A percentile compares a stretch with the other conserved stretches of the same genome.
These are phyloP conservation scores for Neocloeon triangulifer DNA, from an alignment of 1,140 invertebrate species.

Conservation along the genomic window DNA sequence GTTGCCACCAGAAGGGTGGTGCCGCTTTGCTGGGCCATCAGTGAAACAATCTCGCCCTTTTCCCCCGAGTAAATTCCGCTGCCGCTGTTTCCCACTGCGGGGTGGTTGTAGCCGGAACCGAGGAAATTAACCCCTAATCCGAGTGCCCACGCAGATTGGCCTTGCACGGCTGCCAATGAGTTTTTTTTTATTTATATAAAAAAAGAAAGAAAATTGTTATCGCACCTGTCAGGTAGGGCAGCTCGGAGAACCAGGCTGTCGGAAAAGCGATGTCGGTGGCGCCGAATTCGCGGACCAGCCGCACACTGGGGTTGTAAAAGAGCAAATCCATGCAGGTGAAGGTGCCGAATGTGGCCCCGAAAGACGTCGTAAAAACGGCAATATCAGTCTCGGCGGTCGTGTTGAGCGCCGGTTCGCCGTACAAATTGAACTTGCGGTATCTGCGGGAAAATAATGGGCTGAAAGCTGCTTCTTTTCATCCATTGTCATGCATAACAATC, in stretches of 20 bases:
- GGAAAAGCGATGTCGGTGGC: conserved; percentile 45
- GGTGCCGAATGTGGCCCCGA: conserved; percentile 55
- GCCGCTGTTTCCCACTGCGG: conserved; percentile 21
- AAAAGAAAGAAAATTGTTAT: too few relatives aligned
- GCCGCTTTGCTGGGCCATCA: conserved; percentile 19
- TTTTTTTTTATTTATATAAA: too few relatives aligned
- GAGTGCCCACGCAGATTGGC: conserved; percentile 27
- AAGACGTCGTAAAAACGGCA: conserved; percentile 45
- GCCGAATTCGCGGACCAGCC: conserved; percentile 23
- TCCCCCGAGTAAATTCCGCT: conserved; percentile 29
- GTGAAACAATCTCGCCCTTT: conserved; percentile 18
- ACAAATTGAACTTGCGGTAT: conserved; percentile 57
- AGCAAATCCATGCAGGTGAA: conserved; percentile 57
- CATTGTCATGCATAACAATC: too few relatives aligned
- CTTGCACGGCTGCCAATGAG: conserved; percentile 17
- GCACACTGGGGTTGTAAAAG: conserved; percentile 30
- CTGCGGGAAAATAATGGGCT: too few relatives aligned
- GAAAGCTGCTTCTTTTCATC: too few relatives aligned
- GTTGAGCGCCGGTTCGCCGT: conserved; percentile 18
- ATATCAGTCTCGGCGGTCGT: conserved; percentile 16
- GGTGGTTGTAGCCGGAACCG: conserved; percentile 25
- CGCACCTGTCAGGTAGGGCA: conserved; percentile 47
- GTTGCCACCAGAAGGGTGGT: conserved; percentile 21
- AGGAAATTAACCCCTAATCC: conserved; percentile 29
- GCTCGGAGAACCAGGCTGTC: conserved; percentile 46